phyloP scores from a whole-genome alignment of 2,797 vertebrate genomes.

The Poeciliopsis paucimaculata region DNA sequence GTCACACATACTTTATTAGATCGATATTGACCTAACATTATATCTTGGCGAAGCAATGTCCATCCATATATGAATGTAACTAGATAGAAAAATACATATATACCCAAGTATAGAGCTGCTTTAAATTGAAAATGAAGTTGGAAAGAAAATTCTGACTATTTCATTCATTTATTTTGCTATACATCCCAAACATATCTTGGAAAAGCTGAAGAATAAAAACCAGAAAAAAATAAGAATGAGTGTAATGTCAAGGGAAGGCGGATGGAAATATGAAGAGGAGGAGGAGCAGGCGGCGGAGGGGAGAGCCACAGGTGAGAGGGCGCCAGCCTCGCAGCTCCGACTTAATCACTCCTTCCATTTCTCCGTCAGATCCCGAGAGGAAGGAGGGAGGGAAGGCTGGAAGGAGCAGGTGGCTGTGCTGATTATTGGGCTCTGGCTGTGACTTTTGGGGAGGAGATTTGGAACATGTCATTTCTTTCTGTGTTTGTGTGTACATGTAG shows the following conservation, averaged over 20 bases:
- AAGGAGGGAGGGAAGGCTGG: conserved; percentile 27
- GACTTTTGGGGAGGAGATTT: conserved; percentile 47
- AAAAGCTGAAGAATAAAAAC: conserved; percentile 16
- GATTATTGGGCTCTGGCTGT: conserved; percentile 52
- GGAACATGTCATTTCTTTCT: conserved; percentile 8
- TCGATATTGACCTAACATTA: conserved; percentile 50
- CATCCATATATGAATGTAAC: not conserved
- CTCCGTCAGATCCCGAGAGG: conserved; percentile 59
- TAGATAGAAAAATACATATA: not conserved
- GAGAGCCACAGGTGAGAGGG: conserved; percentile 74
- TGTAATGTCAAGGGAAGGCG: conserved; percentile 45
- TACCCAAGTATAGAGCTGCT: not conserved
- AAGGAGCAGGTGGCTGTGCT: conserved; percentile 68
- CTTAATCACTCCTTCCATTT: conserved; percentile 72
- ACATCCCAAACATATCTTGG: not conserved
- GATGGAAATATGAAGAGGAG: conserved; percentile 36
- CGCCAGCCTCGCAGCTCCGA: conserved; percentile 57
- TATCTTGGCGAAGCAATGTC: conserved; percentile 17
- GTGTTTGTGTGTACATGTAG: conserved; percentile 10
- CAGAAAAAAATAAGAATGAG: conserved; percentile 16
- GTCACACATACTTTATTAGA: conserved; percentile 45
- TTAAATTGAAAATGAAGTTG: not conserved
- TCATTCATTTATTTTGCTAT: not conserved
- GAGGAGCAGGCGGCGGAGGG: conserved; percentile 31
- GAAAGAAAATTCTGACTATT: not conserved